phyloP scores from a whole-genome alignment of 1,140 invertebrate genomes.

The Grapholita molesta region DNA sequence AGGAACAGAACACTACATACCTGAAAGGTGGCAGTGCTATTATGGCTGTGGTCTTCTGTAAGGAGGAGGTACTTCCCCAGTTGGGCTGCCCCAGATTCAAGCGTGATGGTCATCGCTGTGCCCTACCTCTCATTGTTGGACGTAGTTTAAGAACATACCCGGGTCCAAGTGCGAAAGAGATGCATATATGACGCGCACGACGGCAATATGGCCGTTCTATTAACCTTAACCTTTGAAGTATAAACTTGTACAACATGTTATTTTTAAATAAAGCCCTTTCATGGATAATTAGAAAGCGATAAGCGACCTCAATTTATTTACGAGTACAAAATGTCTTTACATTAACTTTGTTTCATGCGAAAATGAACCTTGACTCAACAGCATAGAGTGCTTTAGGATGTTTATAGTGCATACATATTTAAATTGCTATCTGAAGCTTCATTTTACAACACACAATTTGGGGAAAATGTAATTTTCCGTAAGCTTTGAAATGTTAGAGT shows the following conservation, averaged over 20 bases:
- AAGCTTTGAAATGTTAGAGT: background rate
- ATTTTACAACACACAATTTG: background rate
- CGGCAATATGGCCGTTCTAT: too few species aligned
- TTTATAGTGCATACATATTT: background rate
- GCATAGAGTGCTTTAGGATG: background rate
- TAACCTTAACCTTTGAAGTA: background rate
- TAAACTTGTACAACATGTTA: background rate
- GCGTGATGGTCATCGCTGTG: too few species aligned
- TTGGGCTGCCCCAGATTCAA: too few species aligned
- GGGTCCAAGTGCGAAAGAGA: too few species aligned
- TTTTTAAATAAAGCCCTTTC: slow-evolving; percentile 9
- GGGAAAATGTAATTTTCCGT: background rate
- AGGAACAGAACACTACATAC: too few species aligned
- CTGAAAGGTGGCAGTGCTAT: too few species aligned
- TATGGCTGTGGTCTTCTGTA: too few species aligned
- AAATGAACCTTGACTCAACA: background rate
- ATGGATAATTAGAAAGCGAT: slow-evolving; percentile 11
- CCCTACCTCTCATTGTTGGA: too few species aligned
- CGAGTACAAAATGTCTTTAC: background rate
- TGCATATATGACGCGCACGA: too few species aligned
- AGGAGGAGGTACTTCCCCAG: too few species aligned
- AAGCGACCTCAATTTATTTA: background rate
- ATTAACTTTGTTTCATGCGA: background rate
- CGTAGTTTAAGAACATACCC: too few species aligned
- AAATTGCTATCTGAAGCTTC: background rate